These are phyloP conservation scores for Sebastolobus alascanus DNA, from an alignment of 2,797 vertebrate species.

Conservation along the genomic window DNA sequence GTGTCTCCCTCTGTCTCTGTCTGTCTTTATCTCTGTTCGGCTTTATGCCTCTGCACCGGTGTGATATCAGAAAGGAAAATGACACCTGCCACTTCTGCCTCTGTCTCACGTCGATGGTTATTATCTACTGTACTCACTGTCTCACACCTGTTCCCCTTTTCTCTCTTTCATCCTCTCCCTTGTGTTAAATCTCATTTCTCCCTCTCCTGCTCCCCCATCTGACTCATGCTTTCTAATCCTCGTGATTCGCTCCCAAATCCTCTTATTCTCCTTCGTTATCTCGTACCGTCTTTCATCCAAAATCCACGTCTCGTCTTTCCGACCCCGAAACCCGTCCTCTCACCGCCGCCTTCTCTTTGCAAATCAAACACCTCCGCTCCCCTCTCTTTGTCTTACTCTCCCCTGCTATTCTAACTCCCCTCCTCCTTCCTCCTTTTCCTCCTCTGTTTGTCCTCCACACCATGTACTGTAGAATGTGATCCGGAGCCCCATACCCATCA, in stretches of 20 bases:
- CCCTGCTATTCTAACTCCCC: not conserved
- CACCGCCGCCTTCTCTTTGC: constrained; percentile 19
- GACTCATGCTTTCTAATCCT: constrained; percentile 47
- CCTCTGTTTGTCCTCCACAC: not conserved
- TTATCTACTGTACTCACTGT: constrained; percentile 52
- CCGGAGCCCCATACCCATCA: constrained; percentile 92
- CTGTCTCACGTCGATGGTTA: constrained; percentile 29
- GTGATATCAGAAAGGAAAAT: constrained; percentile 49
- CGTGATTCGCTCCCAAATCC: constrained; percentile 50
- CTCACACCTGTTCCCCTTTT: constrained; percentile 49
- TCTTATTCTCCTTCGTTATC: constrained; percentile 45
- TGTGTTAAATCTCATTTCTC: constrained; percentile 41
- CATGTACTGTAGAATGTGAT: constrained; percentile 77
- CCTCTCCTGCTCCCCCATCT: constrained; percentile 19
- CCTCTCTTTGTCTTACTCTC: not conserved
- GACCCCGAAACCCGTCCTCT: constrained; percentile 14
- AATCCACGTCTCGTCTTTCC: constrained; percentile 44
- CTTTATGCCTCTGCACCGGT: constrained; percentile 28
- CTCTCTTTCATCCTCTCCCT: constrained; percentile 29
- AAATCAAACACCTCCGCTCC: constrained; percentile 11
- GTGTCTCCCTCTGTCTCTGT: not conserved
- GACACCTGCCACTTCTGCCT: constrained; percentile 45
- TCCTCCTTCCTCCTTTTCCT: not conserved
- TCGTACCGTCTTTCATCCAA: constrained; percentile 14
- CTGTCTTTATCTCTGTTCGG: constrained; percentile 29